Base-by-base conservation (phyloP, 2,113 vertebrate species). In the Lipotes vexillifer region DNA sequence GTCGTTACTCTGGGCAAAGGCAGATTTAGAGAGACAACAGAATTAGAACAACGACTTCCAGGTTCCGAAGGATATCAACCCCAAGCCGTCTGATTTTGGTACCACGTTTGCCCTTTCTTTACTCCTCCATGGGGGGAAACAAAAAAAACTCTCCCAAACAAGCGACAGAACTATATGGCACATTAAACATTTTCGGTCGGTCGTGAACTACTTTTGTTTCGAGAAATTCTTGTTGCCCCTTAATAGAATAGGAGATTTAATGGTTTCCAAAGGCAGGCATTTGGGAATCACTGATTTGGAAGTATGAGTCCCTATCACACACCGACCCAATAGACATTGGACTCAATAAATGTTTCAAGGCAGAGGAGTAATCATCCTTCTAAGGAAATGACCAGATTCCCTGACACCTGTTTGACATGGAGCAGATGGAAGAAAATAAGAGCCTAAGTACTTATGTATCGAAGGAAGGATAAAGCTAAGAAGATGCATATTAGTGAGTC, bases 81-180 rank as follows among this genome's bases (percentile, higher is more conserved):
- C 57, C 85, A 88, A 90, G 63, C 36, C 7, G 20, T 36, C 71
- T 77, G 63, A 82, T 21, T 91, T 81, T 59, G 74, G 44, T 46
- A 69, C 14, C 8, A 46, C 31, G 21, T 83, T 88, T 83, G 63
- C 36, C 44, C 66, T 71, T 85, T 78, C 72, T 96, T 91, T 69
- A 94, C 44, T 91, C 55, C 33, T 27, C 63, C 71, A 55, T 6
- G 17, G 23, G 11, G 29, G 33, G 13, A 44, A 49, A 49, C 13
- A 57, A 72, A 77, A 44, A 68, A 74, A 85, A 18, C 41, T 74
- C 63, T 89, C 52, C 71, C 77, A 93, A 89, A 72, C 66, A 92
- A 96, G 65, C 23, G 87, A 83, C 27, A 90, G n/a, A 86, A 23
- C 29, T 55, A 38, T 63, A 77, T 80, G 88, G 78, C 93, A 96